Conservation (phyloP, 1,140 invertebrate genomes). For the Heliconius nattereri region DNA sequence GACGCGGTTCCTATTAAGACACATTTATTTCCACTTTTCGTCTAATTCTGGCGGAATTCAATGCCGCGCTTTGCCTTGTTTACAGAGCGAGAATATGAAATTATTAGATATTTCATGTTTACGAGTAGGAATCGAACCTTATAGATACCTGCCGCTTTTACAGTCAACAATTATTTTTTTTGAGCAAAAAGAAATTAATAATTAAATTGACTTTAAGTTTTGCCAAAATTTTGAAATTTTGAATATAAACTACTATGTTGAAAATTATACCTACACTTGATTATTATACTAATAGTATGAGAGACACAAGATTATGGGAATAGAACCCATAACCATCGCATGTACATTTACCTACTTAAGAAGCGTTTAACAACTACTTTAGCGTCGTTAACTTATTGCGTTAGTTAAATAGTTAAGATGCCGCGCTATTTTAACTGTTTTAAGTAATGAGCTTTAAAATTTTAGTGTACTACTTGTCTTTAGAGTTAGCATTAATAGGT, state of each 20-base stretch:
- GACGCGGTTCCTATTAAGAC: background rate
- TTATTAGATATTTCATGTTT: background rate
- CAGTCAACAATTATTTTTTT: background rate
- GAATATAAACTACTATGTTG: too few relatives aligned
- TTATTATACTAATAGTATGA: too few relatives aligned
- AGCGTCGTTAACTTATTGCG: background rate
- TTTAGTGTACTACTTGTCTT: background rate
- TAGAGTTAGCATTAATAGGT: background rate
- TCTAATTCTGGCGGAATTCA: background rate
- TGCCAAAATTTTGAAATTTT: too few relatives aligned
- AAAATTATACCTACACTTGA: too few relatives aligned
- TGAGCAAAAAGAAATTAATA: too few relatives aligned
- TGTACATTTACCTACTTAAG: background rate
- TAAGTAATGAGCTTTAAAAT: constrained; percentile 1
- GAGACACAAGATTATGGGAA: too few relatives aligned
- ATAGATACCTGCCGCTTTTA: background rate
- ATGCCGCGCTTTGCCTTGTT: background rate
- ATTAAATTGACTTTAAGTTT: too few relatives aligned
- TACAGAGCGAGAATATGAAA: too few relatives aligned
- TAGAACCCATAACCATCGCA: background rate
- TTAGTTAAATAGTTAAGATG: background rate
- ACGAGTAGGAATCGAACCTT: background rate
- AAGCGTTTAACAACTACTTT: background rate
- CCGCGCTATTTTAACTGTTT: background rate
- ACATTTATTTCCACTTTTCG: background rate